phyloP scores from a whole-genome alignment of 2,888 invertebrate genomes.

The Mythimna albipuncta region DNA sequence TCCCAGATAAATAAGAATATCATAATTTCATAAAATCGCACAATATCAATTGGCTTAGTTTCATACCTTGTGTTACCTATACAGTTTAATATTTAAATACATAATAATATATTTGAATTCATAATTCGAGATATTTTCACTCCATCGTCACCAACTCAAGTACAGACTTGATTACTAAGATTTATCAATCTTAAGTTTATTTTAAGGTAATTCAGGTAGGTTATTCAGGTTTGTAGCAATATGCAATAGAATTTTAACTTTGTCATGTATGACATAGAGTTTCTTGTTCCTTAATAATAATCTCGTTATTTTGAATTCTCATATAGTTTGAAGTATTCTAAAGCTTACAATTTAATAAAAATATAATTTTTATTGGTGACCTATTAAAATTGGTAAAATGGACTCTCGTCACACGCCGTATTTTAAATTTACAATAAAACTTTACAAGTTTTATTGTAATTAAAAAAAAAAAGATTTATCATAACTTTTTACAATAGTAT shows the following conservation, averaged over 20 bases:
- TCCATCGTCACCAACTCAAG: not conserved
- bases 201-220: not conserved
- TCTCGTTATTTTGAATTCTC: not conserved
- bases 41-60: not conserved
- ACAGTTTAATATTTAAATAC: constrained; percentile 16
- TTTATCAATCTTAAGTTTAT: not conserved
- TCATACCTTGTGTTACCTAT: not conserved
- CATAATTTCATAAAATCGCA: constrained; percentile 9
- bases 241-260: not conserved
- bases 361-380: not conserved
- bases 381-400: not conserved
- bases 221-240: not conserved
- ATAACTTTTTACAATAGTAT: not conserved
- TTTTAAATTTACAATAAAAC: not conserved
- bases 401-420: not conserved
- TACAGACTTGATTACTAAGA: not conserved
- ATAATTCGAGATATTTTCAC: not conserved
- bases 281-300: not conserved
- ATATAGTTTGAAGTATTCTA: not conserved
- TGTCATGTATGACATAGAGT: not conserved
- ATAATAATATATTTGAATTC: not conserved
- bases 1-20: constrained; percentile 16
- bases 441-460: no score
- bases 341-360: not conserved
- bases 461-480: no score